A percentile compares a stretch with the other conserved stretches of the same genome.
Evolutionary conservation across 2,113 vertebrate genomes (phyloP).

Genomic region (Gymnarchus niloticus): DNA sequence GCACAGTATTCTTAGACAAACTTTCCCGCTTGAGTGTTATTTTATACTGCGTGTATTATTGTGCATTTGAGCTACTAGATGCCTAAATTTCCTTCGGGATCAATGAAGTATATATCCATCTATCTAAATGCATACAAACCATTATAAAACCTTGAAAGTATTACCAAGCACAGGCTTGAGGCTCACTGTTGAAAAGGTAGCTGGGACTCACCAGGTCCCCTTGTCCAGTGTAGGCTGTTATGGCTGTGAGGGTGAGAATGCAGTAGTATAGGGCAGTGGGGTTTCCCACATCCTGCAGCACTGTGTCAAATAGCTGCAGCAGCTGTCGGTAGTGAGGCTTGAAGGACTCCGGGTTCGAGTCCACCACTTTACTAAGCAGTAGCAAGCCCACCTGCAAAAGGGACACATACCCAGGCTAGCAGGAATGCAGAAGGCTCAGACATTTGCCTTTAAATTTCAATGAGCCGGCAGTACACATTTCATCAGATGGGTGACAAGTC

Average conservation of each 20-base stretch:
- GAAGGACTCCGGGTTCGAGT: constrained; percentile 70
- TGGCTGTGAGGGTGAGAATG: constrained; percentile 68
- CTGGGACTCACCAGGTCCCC: constrained; percentile 69
- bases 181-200: background rate
- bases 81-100: too few species aligned
- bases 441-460: background rate
- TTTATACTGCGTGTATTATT: too few species aligned
- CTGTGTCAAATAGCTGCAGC: constrained; percentile 63
- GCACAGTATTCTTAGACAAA: too few species aligned
- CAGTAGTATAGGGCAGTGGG: constrained; percentile 70
- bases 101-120: too few species aligned
- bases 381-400: constrained; percentile 68
- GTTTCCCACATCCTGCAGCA: constrained; percentile 64
- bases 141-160: background rate
- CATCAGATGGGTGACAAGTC: too few species aligned
- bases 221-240: constrained; percentile 58
- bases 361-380: constrained; percentile 72
- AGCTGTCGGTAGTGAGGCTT: constrained; percentile 69
- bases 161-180: background rate
- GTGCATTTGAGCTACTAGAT: too few species aligned
- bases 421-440: too few species aligned
- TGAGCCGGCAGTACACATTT: background rate
- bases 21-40: too few species aligned
- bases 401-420: background rate
- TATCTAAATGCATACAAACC: background rate